Evolutionary conservation across 2,797 vertebrate species (phyloP).

Genomic region (Poeciliopsis infans): DNA sequence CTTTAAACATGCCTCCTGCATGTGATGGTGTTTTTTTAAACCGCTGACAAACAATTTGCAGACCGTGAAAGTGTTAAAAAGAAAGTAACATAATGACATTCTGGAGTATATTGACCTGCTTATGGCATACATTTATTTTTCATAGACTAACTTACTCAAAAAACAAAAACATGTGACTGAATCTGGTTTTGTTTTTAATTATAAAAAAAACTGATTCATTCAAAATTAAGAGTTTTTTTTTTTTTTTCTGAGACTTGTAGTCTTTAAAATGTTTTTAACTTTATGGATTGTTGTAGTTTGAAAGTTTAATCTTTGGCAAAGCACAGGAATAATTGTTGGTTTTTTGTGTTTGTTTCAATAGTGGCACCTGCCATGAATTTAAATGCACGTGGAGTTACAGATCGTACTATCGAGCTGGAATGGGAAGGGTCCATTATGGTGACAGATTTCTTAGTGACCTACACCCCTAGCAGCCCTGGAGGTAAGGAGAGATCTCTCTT

Average conservation of each 20-base stretch:
- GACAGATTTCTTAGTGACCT: constrained; percentile 92
- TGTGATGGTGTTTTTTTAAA: too few relatives aligned
- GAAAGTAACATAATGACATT: not conserved
- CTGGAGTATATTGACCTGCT: not conserved
- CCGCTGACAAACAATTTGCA: not conserved
- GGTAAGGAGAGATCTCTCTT: constrained; percentile 51
- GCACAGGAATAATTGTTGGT: not conserved
- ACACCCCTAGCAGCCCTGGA: constrained; percentile 84
- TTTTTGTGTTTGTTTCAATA: constrained; percentile 63
- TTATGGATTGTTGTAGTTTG: not conserved
- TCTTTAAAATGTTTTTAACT: not conserved
- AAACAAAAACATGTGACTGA: not conserved
- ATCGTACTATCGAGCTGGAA: constrained; percentile 88
- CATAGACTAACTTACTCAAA: not conserved
- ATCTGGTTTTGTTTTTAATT: not conserved
- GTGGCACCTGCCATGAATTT: constrained; percentile 91
- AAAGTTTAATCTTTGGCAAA: not conserved
- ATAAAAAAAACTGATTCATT: not conserved
- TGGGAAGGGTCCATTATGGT: constrained; percentile 90
- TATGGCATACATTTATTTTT: not conserved
- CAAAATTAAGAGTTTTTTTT: not conserved
- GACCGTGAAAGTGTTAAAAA: not conserved
- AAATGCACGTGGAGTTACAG: constrained; percentile 85
- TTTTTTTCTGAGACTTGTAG: not conserved
- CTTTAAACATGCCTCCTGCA: too few relatives aligned